These are phyloP conservation scores for Tanytarsus gracilentus DNA, from an alignment of 2,888 invertebrate species.

Conservation along the genomic window DNA sequence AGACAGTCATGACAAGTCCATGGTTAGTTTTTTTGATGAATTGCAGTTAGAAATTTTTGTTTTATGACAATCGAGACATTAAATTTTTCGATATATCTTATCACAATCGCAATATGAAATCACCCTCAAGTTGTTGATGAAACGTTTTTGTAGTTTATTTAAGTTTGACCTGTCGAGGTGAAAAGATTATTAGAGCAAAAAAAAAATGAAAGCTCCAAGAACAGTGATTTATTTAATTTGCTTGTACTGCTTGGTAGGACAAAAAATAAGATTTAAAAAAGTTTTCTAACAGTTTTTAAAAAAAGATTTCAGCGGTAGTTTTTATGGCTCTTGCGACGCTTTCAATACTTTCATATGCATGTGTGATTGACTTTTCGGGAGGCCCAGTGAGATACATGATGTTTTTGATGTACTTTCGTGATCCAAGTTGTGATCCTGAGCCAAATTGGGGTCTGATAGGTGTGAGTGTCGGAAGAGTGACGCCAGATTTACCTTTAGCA, in stretches of 20 bases:
- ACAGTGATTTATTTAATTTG: neutral
- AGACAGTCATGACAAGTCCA: neutral
- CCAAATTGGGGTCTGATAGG: neutral
- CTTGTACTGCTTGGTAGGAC: neutral
- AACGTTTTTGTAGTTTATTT: neutral
- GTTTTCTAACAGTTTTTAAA: neutral
- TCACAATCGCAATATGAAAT: neutral
- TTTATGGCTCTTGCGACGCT: neutral
- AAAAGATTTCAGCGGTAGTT: neutral
- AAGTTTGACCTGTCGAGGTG: neutral
- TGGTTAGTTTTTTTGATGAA: slow-evolving; percentile 1
- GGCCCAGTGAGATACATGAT: neutral
- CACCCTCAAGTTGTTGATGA: neutral
- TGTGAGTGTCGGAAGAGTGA: neutral
- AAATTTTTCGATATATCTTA: neutral
- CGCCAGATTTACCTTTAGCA: neutral
- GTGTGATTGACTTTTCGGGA: neutral
- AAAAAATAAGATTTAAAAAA: neutral
- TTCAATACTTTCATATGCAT: neutral
- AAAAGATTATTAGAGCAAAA: neutral
- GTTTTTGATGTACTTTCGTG: neutral
- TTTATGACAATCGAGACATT: no score
- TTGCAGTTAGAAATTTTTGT: neutral
- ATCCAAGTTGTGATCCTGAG: neutral
- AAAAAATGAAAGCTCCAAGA: neutral